Percentiles rank a stretch among this genome's conserved stretches.
phyloP scores from a whole-genome alignment of 2,113 vertebrate genomes.

The Arvicanthis niloticus region DNA sequence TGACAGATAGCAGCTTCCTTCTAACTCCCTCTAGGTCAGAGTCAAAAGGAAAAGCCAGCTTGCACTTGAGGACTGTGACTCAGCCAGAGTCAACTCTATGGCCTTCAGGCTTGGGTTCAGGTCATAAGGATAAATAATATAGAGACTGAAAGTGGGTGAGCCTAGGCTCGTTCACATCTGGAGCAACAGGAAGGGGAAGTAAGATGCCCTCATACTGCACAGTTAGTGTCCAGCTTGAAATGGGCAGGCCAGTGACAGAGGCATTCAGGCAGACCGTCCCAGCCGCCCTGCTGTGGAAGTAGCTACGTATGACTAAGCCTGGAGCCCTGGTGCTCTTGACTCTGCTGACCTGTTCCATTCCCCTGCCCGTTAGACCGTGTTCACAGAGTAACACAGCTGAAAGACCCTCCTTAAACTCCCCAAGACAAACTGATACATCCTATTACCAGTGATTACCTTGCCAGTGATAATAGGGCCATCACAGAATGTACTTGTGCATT shows the following conservation, averaged over 20 bases:
- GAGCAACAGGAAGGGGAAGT: conserved; percentile 8
- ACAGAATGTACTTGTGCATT: background rate
- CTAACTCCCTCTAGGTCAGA: too few relatives aligned
- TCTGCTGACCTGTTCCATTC: too few relatives aligned
- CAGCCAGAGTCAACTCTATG: rapidly evolving
- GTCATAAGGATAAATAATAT: background rate
- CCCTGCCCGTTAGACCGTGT: background rate
- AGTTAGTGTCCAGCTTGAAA: background rate
- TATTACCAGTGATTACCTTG: too few relatives aligned
- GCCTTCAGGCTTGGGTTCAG: background rate
- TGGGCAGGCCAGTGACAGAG: background rate
- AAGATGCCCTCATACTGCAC: background rate
- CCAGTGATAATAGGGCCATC: rapidly evolving
- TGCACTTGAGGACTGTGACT: background rate
- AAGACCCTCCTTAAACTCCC: background rate
- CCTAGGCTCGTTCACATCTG: background rate
- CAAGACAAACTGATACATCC: background rate
- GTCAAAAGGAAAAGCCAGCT: background rate
- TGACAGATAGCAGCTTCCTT: background rate
- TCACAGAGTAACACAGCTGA: background rate
- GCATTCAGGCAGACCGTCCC: rapidly evolving
- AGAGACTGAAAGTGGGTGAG: background rate
- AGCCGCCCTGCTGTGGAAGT: background rate
- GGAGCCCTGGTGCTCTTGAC: rapidly evolving
- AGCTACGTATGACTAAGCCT: background rate